Evolutionary conservation across 1,140 invertebrate species (phyloP).

Genomic region (Zeugodacus cucurbitae): DNA sequence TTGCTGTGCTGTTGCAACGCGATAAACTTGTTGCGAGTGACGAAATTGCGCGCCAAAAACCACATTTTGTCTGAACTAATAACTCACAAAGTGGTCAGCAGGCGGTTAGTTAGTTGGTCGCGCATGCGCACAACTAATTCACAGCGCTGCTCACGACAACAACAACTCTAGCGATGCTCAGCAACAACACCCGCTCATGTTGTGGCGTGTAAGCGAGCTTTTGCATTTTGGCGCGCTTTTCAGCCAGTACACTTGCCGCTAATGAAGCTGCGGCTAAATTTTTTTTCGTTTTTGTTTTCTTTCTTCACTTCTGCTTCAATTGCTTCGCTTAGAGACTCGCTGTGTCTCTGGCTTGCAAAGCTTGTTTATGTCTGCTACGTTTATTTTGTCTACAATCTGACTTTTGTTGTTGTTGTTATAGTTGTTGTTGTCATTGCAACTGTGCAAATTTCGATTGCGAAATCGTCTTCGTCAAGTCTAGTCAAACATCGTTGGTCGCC

Average conservation of each 20-base stretch:
- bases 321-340: not conserved
- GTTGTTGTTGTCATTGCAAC: not conserved
- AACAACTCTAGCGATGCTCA: not conserved
- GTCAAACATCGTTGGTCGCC: not conserved
- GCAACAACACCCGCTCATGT: not conserved
- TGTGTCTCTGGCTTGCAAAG: not conserved
- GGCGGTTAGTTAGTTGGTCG: not conserved
- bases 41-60: conserved; percentile 19
- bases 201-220: not conserved
- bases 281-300: not conserved
- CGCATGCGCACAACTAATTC: not conserved
- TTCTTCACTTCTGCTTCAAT: not conserved
- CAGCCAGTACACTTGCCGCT: not conserved
- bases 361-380: not conserved
- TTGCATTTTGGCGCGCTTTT: conserved; percentile 11
- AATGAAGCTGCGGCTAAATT: not conserved
- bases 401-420: not conserved
- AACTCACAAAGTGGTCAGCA: not conserved
- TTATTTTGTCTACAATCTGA: not conserved
- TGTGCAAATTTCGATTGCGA: conserved; percentile 31
- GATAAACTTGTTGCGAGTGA: conserved; percentile 13
- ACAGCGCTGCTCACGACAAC: not conserved
- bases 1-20: not conserved
- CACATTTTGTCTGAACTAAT: not conserved
- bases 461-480: not conserved